A percentile compares a stretch with the other conserved stretches of the same genome.
Evolutionary conservation across 2,888 invertebrate species (phyloP).

Genomic region (Penaeus monodon): DNA sequence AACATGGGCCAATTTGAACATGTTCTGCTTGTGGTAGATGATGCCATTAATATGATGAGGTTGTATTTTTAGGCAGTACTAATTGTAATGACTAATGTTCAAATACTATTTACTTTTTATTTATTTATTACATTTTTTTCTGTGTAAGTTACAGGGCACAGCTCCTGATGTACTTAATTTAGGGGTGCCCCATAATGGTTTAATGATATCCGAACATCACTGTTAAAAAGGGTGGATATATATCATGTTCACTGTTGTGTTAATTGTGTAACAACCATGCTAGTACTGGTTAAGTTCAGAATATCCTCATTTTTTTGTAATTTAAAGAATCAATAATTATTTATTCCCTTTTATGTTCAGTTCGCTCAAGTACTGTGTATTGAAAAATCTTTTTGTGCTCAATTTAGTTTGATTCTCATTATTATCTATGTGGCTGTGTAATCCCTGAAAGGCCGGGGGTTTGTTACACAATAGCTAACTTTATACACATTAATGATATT

Average conservation of each 20-base stretch:
- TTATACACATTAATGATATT: too few relatives aligned
- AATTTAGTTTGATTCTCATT: constrained; percentile 56
- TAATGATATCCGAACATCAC: neutral
- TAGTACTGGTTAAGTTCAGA: too few relatives aligned
- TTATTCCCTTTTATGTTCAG: neutral
- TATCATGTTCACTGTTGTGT: neutral
- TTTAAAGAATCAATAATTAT: too few relatives aligned
- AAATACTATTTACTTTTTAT: neutral
- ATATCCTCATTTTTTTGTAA: too few relatives aligned
- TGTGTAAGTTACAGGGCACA: constrained; percentile 4
- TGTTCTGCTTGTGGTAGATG: constrained; percentile 23
- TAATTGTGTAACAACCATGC: neutral
- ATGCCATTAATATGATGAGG: constrained; percentile 15
- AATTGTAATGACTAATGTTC: constrained; percentile 16
- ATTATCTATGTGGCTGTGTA: neutral
- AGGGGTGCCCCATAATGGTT: neutral
- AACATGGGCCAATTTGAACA: constrained; percentile 3
- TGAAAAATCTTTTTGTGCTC: constrained; percentile 29
- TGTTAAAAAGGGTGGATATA: constrained; percentile 7
- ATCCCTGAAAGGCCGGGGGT: too few relatives aligned
- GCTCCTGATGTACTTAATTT: constrained; percentile 20
- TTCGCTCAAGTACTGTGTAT: constrained; percentile 16
- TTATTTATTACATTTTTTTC: too few relatives aligned
- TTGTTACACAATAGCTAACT: too few relatives aligned
- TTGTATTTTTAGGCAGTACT: constrained; percentile 36